phyloP scores from a whole-genome alignment of 1,140 invertebrate species.

The Drosophila funebris region DNA sequence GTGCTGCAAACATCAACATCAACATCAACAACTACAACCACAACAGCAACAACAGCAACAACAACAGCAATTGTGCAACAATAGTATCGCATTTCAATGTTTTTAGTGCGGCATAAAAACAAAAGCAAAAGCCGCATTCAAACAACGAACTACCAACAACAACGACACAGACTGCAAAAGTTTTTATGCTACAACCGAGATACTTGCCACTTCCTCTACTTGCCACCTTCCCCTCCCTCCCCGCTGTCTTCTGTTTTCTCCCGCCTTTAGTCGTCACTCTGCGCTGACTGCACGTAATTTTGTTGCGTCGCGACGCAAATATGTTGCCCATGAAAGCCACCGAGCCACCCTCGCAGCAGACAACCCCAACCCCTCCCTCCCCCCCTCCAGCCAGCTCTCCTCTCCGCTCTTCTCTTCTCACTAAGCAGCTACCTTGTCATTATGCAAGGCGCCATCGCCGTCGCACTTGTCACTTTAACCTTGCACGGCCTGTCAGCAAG shows the following conservation, averaged over 20 bases:
- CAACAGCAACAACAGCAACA: conserved; percentile 30
- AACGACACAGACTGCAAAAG: conserved; percentile 67
- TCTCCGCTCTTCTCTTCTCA: background rate
- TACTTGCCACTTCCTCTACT: conserved; percentile 23
- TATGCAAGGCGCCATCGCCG: conserved; percentile 74
- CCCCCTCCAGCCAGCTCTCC: background rate
- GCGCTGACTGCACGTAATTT: conserved; percentile 67
- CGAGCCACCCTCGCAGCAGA: conserved; percentile 3
- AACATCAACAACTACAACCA: too few species aligned
- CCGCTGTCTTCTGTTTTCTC: background rate
- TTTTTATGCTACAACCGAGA: conserved; percentile 62
- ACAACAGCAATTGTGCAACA: conserved; percentile 67
- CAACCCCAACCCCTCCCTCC: background rate
- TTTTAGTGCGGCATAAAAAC: conserved; percentile 79
- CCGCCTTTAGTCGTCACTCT: background rate
- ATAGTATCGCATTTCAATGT: conserved; percentile 79
- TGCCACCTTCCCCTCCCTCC: background rate
- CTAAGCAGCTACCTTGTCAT: conserved; percentile 64
- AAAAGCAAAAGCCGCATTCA: conserved; percentile 78
- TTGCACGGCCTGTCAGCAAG: conserved; percentile 73
- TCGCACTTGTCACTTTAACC: conserved; percentile 82
- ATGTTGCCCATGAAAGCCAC: conserved; percentile 67
- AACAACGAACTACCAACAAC: conserved; percentile 59
- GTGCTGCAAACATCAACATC: conserved; percentile 49
- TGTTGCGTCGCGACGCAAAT: conserved; percentile 81